phyloP scores from a whole-genome alignment of 2,797 vertebrate species.

The Notolepis coatsorum region DNA sequence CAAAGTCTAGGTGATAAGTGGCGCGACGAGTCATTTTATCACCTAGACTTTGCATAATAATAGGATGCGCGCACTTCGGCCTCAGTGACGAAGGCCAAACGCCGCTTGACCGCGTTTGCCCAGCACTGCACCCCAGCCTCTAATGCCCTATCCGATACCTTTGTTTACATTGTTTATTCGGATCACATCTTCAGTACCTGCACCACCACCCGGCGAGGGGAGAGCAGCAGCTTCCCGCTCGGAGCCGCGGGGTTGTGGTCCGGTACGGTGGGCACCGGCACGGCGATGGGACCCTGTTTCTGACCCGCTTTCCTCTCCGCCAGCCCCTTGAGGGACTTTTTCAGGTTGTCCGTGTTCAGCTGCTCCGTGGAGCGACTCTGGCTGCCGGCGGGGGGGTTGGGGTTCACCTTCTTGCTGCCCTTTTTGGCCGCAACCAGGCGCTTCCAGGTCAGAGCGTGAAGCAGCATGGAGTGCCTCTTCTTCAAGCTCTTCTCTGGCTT shows the following conservation, averaged over 20 bases:
- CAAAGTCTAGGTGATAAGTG: too few relatives aligned
- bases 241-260: slow-evolving; percentile 62
- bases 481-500: slow-evolving; percentile 87
- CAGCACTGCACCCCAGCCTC: too few relatives aligned
- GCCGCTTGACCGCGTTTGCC: too few relatives aligned
- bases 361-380: slow-evolving; percentile 75
- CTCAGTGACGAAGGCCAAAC: too few relatives aligned
- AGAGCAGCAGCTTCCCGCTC: slow-evolving; percentile 65
- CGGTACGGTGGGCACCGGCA: slow-evolving; percentile 67
- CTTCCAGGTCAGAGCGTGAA: slow-evolving; percentile 91
- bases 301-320: slow-evolving; percentile 79
- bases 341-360: slow-evolving; percentile 69
- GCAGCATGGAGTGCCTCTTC: slow-evolving; percentile 86
- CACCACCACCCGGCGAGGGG: slow-evolving; percentile 86
- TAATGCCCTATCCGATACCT: too few relatives aligned
- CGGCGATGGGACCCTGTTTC: slow-evolving; percentile 69
- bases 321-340: slow-evolving; percentile 77
- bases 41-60: too few relatives aligned
- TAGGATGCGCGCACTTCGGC: too few relatives aligned
- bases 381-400: slow-evolving; percentile 64
- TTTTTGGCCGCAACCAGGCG: slow-evolving; percentile 90
- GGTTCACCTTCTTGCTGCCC: slow-evolving; percentile 78
- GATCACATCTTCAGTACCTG: slow-evolving; percentile 3
- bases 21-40: too few relatives aligned
- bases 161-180: too few relatives aligned